These are phyloP conservation scores for Anoncus sp. DNA, from an alignment of 2,888 invertebrate species.

Conservation along the genomic window DNA sequence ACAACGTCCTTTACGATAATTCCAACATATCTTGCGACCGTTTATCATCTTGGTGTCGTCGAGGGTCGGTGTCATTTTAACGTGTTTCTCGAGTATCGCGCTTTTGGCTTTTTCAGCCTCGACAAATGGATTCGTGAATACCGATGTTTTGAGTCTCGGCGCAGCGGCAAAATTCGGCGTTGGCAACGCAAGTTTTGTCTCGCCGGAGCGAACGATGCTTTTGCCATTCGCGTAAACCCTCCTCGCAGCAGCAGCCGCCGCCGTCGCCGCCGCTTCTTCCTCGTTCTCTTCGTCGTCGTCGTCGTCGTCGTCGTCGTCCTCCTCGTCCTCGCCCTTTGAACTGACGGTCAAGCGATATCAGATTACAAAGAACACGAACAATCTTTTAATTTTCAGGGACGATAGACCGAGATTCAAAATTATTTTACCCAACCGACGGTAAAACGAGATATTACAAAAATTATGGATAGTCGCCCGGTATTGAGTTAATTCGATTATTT, in stretches of 20 bases:
- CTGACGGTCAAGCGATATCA: slow-evolving; percentile 81
- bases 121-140: slow-evolving; percentile 94
- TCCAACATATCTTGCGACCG: slow-evolving; percentile 96
- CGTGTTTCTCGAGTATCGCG: slow-evolving; percentile 94
- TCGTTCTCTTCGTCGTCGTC: slow-evolving; percentile 53
- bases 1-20: slow-evolving; percentile 95
- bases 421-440: background rate
- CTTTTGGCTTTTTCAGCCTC: slow-evolving; percentile 94
- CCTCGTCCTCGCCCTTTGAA: slow-evolving; percentile 78
- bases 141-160: slow-evolving; percentile 87
- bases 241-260: no score
- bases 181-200: slow-evolving; percentile 84
- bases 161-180: slow-evolving; percentile 87
- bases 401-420: slow-evolving; percentile 54
- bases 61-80: slow-evolving; percentile 92
- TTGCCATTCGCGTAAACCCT: slow-evolving; percentile 60
- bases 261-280: slow-evolving; percentile 53
- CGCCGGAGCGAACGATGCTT: slow-evolving; percentile 74
- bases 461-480: no score
- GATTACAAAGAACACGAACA: slow-evolving; percentile 81
- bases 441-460: no score
- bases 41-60: slow-evolving; percentile 92
- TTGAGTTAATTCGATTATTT: no score
- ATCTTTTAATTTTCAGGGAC: slow-evolving; percentile 57
- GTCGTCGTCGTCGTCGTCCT: slow-evolving; percentile 64